Evolutionary conservation across 2,797 vertebrate genomes (phyloP).

Genomic region (Liasis olivaceus): DNA sequence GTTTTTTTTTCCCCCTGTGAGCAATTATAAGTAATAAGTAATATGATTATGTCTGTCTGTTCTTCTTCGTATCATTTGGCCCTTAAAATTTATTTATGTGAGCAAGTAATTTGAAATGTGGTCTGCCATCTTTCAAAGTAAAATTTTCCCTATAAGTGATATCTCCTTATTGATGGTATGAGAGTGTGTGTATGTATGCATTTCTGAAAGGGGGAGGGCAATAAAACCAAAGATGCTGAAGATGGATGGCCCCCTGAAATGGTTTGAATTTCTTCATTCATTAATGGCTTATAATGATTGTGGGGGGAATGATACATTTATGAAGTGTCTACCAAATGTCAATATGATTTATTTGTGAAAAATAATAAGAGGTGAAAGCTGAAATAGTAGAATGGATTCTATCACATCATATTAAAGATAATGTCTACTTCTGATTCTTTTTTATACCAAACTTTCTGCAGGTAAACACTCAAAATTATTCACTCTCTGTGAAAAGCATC

Average conservation of each 20-base stretch:
- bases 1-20: neutral
- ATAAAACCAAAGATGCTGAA: neutral
- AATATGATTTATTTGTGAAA: neutral
- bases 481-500: neutral
- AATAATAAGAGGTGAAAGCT: neutral
- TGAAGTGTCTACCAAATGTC: neutral
- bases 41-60: neutral
- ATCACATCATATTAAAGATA: neutral
- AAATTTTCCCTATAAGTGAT: neutral
- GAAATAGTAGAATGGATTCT: neutral
- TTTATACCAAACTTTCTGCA: neutral
- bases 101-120: neutral
- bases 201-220: neutral
- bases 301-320: neutral
- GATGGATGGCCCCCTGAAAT: neutral
- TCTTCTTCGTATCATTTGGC: neutral
- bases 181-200: neutral
- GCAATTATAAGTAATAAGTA: neutral
- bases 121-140: neutral
- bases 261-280: neutral
- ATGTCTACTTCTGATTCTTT: neutral
- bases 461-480: neutral
- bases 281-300: neutral
- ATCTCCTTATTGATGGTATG: neutral
- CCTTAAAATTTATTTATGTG: neutral